Conservation (phyloP, 1,140 invertebrate genomes). For the Psix sp. region DNA sequence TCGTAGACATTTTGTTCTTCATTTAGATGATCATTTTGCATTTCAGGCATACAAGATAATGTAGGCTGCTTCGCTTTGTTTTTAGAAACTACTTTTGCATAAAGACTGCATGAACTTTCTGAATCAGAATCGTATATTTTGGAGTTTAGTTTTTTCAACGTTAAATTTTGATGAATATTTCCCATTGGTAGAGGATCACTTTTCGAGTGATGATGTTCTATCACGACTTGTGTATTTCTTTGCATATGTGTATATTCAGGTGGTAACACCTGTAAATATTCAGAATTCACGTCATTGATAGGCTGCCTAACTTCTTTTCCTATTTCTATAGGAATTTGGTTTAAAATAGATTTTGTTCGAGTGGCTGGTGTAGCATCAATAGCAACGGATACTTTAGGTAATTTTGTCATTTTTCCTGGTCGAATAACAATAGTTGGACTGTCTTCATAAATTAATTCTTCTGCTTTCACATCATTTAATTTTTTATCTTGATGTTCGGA, state of each 20-base stretch:
- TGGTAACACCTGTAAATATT: conserved; percentile 30
- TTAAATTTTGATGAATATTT: conserved; percentile 58
- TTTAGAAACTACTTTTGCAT: conserved; percentile 73
- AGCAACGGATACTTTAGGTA: conserved; percentile 84
- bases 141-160: conserved; percentile 60
- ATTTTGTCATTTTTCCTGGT: conserved; percentile 75
- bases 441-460: conserved; percentile 72
- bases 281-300: conserved; percentile 3
- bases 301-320: conserved; percentile 60
- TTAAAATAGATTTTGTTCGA: conserved; percentile 83
- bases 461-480: conserved; percentile 65
- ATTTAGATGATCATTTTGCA: conserved; percentile 30
- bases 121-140: conserved; percentile 71
- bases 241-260: conserved; percentile 31
- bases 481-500: conserved; percentile 70
- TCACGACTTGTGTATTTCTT: conserved; percentile 68
- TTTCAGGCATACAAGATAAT: conserved; percentile 28
- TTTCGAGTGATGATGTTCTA: conserved; percentile 84
- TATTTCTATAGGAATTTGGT: conserved; percentile 86
- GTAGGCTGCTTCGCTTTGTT: conserved; percentile 65
- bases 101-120: conserved; percentile 71
- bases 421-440: conserved; percentile 75
- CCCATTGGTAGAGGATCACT: conserved; percentile 80
- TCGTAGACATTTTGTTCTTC: conserved; percentile 66
- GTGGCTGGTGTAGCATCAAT: conserved; percentile 85